These are phyloP conservation scores for Serripes groenlandicus DNA, from an alignment of 2,888 invertebrate genomes.

Conservation along the genomic window DNA sequence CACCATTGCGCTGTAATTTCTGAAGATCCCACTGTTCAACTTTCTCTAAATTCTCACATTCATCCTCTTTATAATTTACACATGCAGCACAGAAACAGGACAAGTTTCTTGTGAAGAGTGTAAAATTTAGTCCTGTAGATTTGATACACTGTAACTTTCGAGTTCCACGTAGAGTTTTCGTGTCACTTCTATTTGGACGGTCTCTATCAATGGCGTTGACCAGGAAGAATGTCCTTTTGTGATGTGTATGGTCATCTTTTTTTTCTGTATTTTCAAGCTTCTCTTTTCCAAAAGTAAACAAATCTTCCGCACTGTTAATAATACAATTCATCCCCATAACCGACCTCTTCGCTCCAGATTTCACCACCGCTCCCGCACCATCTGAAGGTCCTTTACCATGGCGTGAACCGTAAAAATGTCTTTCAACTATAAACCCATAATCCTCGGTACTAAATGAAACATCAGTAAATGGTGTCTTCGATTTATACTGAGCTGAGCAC, in stretches of 20 bases:
- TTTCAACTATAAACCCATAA: constrained; percentile 36
- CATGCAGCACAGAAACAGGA: constrained; percentile 39
- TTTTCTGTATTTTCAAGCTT: constrained; percentile 35
- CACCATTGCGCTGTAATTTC: no score
- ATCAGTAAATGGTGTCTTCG: constrained; percentile 49
- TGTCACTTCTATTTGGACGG: constrained; percentile 26
- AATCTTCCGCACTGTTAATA: constrained; percentile 37
- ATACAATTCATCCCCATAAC: constrained; percentile 40
- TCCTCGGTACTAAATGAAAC: constrained; percentile 29
- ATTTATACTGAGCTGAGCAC: constrained; percentile 49
- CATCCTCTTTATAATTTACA: neutral
- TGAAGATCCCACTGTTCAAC: constrained; percentile 32
- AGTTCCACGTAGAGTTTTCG: constrained; percentile 36
- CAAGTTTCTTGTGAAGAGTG: constrained; percentile 35
- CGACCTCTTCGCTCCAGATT: constrained; percentile 32
- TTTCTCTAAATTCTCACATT: constrained; percentile 34
- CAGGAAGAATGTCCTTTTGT: constrained; percentile 37
- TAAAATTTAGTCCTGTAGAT: constrained; percentile 16
- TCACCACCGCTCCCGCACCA: constrained; percentile 48
- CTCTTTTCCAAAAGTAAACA: constrained; percentile 30
- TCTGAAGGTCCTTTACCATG: constrained; percentile 53
- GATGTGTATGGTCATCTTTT: constrained; percentile 16
- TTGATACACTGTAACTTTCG: constrained; percentile 27
- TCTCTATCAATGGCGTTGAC: constrained; percentile 13
- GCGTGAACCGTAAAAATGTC: constrained; percentile 45